These are phyloP conservation scores for Digitonthophagus gazella DNA, from an alignment of 2,888 invertebrate species.

Conservation along the genomic window DNA sequence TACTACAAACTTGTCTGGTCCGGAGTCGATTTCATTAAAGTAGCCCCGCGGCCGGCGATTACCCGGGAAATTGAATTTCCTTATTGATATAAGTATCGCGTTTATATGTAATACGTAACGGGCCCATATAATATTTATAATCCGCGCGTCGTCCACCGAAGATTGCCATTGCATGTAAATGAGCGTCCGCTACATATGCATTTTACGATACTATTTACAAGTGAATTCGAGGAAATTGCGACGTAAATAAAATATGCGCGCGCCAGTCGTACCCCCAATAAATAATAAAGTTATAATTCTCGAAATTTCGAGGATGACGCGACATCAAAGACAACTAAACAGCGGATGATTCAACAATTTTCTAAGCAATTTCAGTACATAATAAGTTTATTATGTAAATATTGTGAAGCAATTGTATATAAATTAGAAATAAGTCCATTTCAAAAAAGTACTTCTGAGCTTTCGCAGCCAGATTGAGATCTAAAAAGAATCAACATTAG, in stretches of 20 bases:
- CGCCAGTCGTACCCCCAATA: conserved; percentile 29
- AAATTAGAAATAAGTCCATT: too few species aligned
- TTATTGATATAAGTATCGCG: conserved; percentile 26
- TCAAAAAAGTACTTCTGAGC: too few species aligned
- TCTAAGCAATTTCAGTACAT: too few species aligned
- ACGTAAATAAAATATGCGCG: conserved; percentile 33
- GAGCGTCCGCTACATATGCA: conserved; percentile 28
- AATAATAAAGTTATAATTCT: conserved; percentile 36
- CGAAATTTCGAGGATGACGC: conserved; percentile 31
- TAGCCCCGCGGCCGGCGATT: not conserved
- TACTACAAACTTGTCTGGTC: not conserved
- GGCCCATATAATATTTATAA: conserved; percentile 26
- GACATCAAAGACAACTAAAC: conserved; percentile 29
- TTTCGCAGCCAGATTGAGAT: too few species aligned
- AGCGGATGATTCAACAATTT: not conserved
- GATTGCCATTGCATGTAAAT: conserved; percentile 27
- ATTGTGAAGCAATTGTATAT: not conserved
- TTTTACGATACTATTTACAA: conserved; percentile 31
- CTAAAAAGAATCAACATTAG: too few species aligned
- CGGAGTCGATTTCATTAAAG: not conserved
- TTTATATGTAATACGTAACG: conserved; percentile 25
- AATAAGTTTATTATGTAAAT: not conserved
- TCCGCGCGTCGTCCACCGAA: conserved; percentile 20
- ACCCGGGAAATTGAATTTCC: conserved; percentile 19
- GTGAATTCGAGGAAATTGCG: conserved; percentile 34